Conservation (phyloP, 2,888 invertebrate species). For the Microctonus aethiopoides region DNA sequence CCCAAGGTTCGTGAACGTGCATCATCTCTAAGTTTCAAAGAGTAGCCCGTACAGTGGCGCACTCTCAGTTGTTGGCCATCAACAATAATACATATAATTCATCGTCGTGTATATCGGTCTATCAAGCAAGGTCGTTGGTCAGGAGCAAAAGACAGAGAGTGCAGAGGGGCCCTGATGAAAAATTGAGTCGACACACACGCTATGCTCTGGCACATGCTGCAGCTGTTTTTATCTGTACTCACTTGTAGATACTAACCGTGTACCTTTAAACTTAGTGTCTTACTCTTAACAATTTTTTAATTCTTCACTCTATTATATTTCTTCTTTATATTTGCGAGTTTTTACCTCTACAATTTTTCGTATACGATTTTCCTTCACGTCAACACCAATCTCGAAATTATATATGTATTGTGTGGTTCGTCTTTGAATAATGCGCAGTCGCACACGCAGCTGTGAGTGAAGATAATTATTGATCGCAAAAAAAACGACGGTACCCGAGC, state of each 20-base stretch:
- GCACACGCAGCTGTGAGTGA: neutral
- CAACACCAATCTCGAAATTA: no score
- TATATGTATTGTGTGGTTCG: no score
- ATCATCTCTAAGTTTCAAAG: neutral
- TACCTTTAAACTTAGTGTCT: neutral
- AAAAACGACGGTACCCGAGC: neutral
- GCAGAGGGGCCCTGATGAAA: constrained; percentile 1
- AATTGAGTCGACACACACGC: constrained; percentile 3
- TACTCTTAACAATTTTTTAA: no score
- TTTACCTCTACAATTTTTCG: no score
- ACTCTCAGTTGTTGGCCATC: constrained; percentile 5
- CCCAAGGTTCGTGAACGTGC: neutral
- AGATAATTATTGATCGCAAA: constrained; percentile 10
- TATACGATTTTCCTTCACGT: no score
- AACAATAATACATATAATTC: constrained; percentile 1
- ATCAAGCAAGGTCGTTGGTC: constrained; percentile 20
- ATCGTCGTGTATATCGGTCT: constrained; percentile 1
- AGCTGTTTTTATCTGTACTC: neutral
- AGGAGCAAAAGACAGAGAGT: constrained; percentile 6
- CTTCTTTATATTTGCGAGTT: no score
- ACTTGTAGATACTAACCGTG: neutral
- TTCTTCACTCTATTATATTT: no score
- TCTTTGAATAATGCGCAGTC: constrained; percentile 5
- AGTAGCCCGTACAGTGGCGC: constrained; percentile 14
- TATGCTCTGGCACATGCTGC: neutral